A percentile compares a stretch with the other conserved stretches of the same genome.
Evolutionary conservation across 2,797 vertebrate genomes (phyloP).

Genomic region (Amblyraja radiata): DNA sequence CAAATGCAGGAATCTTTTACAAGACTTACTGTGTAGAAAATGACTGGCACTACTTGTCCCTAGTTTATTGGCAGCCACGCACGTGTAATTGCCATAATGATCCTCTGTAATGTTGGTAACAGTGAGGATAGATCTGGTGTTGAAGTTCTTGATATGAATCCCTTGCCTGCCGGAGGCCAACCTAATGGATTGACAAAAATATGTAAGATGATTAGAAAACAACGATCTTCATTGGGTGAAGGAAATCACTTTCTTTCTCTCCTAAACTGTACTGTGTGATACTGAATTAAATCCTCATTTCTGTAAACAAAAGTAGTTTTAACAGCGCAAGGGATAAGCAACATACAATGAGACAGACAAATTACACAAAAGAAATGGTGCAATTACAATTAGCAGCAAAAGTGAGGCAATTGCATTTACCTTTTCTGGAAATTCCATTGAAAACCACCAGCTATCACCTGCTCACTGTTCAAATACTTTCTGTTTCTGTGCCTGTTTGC

Average conservation of each 20-base stretch:
- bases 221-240: not conserved
- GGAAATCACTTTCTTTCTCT: not conserved
- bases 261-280: not conserved
- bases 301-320: not conserved
- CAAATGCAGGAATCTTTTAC: constrained; percentile 13
- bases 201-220: constrained; percentile 6
- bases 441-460: too few relatives aligned
- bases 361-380: not conserved
- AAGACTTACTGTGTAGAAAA: constrained; percentile 94
- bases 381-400: not conserved
- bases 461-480: too few relatives aligned
- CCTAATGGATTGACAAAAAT: constrained; percentile 54
- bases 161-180: constrained; percentile 86
- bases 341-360: not conserved
- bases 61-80: constrained; percentile 90
- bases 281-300: not conserved
- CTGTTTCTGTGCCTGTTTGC: too few relatives aligned
- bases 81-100: constrained; percentile 98
- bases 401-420: too few relatives aligned
- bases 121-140: constrained; percentile 91
- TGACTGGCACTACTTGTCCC: constrained; percentile 89
- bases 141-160: constrained; percentile 90
- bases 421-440: too few relatives aligned
- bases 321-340: not conserved
- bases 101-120: constrained; percentile 97